These are phyloP conservation scores for Leptinotarsa peninsularis DNA, from an alignment of 2,888 invertebrate species.

Conservation along the genomic window DNA sequence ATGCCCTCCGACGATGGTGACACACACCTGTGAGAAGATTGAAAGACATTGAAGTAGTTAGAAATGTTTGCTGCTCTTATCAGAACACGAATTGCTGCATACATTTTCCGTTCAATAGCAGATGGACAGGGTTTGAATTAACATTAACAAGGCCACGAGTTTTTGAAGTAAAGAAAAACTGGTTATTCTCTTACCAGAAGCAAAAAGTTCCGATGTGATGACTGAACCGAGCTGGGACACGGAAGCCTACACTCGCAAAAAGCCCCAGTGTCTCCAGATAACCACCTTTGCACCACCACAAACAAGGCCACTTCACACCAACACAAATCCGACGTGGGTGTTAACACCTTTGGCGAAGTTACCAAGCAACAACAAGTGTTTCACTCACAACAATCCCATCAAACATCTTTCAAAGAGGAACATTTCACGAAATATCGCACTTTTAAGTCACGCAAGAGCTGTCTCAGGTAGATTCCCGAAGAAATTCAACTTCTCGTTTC, in stretches of 20 bases:
- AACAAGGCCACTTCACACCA: slow-evolving; percentile 25
- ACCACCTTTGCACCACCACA: slow-evolving; percentile 28
- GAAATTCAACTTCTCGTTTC: slow-evolving; percentile 21
- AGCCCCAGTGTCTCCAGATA: neutral
- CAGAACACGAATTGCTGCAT: neutral
- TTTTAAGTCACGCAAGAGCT: neutral
- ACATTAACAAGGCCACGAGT: neutral
- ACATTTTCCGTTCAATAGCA: neutral
- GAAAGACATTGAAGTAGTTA: neutral
- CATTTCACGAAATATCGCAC: neutral
- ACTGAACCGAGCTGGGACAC: neutral
- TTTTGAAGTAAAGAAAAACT: neutral
- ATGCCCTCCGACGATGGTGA: neutral
- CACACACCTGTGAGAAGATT: neutral
- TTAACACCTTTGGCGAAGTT: slow-evolving; percentile 35
- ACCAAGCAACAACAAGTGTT: slow-evolving; percentile 42
- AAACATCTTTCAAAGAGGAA: slow-evolving; percentile 2
- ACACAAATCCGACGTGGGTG: slow-evolving; percentile 32
- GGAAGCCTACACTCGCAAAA: neutral
- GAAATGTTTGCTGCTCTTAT: neutral
- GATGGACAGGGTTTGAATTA: neutral
- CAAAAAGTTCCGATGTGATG: neutral
- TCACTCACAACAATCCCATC: slow-evolving; percentile 40
- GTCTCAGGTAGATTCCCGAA: slow-evolving; percentile 10
- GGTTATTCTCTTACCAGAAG: neutral